Conservation (phyloP, 2,797 vertebrate species). For the Tamandua tetradactyla region DNA sequence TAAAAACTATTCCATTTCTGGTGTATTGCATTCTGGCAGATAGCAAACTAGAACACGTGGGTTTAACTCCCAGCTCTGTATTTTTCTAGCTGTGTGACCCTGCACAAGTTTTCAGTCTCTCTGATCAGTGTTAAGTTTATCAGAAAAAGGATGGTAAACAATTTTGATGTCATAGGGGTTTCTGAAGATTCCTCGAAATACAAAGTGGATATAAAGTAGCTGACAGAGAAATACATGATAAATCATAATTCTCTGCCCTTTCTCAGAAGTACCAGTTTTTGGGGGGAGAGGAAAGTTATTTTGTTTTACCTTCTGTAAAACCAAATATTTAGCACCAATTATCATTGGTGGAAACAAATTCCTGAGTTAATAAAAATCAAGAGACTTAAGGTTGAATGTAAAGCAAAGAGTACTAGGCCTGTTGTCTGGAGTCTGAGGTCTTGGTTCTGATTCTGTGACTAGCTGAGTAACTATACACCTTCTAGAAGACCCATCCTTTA, state of each 20-base stretch:
- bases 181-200: conserved; percentile 22
- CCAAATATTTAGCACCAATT: neutral
- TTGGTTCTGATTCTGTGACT: neutral
- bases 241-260: neutral
- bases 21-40: no score
- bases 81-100: neutral
- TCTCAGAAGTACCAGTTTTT: neutral
- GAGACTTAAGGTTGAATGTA: neutral
- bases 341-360: neutral
- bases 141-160: neutral
- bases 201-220: neutral
- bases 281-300: neutral
- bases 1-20: no score
- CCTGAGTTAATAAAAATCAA: neutral
- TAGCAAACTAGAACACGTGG: no score
- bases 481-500: neutral
- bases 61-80: neutral
- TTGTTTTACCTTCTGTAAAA: neutral
- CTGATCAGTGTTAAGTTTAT: neutral
- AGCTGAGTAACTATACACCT: neutral
- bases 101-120: neutral
- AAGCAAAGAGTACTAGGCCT: neutral
- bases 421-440: neutral
- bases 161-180: neutral
- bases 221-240: neutral